These are phyloP conservation scores for Orthosia gothica DNA, from an alignment of 2,888 invertebrate species.

Conservation along the genomic window DNA sequence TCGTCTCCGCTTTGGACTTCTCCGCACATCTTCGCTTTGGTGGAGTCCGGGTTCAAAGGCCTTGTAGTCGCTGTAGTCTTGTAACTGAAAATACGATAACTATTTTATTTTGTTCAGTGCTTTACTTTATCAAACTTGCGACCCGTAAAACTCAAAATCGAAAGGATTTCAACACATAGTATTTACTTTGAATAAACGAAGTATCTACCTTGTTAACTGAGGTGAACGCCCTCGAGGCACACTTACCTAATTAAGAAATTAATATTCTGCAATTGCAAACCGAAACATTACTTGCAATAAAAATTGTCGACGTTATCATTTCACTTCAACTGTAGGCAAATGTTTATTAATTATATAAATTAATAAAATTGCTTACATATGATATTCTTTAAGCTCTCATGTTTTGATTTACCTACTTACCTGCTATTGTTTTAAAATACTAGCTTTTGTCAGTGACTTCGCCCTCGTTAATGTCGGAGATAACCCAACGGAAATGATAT, in stretches of 20 bases:
- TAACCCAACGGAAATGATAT: not conserved
- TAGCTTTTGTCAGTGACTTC: not conserved
- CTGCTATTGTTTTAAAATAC: not conserved
- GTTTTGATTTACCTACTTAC: conserved; percentile 1
- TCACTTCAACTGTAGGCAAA: conserved; percentile 11
- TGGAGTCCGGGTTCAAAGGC: too few relatives aligned
- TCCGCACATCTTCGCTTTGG: too few relatives aligned
- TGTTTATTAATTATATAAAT: conserved; percentile 19
- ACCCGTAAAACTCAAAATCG: not conserved
- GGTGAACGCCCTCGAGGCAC: conserved; percentile 82
- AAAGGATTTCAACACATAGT: not conserved
- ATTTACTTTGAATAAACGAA: conserved; percentile 3
- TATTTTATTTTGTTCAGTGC: not conserved
- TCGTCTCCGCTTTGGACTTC: too few relatives aligned
- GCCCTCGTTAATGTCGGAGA: too few relatives aligned
- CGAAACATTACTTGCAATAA: conserved; percentile 71
- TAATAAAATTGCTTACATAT: not conserved
- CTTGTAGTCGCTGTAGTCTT: not conserved
- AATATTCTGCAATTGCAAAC: conserved; percentile 77
- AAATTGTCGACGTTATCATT: conserved; percentile 55
- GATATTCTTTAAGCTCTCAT: conserved; percentile 21
- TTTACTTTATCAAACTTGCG: not conserved
- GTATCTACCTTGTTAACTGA: conserved; percentile 32
- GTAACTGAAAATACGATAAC: too few relatives aligned
- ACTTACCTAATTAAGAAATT: conserved; percentile 81